Evolutionary conservation across 2,888 invertebrate genomes (phyloP), one percentile per base, ranked within the genome.

Genomic region (Crematogaster levior): DNA sequence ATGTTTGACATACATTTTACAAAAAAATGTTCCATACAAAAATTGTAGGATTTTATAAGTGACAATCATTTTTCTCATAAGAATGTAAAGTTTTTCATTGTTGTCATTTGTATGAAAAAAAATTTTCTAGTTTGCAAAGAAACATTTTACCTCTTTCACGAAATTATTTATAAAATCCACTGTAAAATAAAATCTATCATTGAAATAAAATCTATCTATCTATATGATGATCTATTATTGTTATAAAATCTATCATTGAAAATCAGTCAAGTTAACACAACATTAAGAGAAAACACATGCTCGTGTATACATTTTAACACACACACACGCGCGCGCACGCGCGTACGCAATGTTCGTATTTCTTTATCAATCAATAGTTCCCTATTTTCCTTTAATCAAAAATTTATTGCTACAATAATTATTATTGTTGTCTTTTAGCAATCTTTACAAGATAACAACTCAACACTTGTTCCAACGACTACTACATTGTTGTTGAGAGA

Each of bases 381-480:
- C n/a, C n/a, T 27, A 18, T 24, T 18, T 9, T 10, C 12, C 6
- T 46, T 7, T 51, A 10, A 9, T 70, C 37, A 1, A 53, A 18
- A 15, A 53, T 2, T n/a, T 27, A 5, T 1, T 30, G 5, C 9
- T 21, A 30, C 9, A 9, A 27, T 21, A 43, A 21, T 46, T 46
- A 34, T 9, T 61, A 3, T 43, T 21, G 3, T 51, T 21, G 9
- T 10, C 3, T 58, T 86, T 46, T 58, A 93, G 93, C 93, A 93
- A 93, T 93, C 93, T 0, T 60, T 93, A 77, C 85, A 90, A 30
- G 92, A 93, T 1, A 91, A 90, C 10, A 93, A 91, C 70, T 34
- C 88, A 0, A 92, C 91, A 0, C 34, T 77, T 10, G 40, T 86
- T 0, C 77, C 91, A 5, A 81, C 90, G 5, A 56, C 85, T 0